phyloP scores from a whole-genome alignment of 1,140 invertebrate genomes.

The Zaprionus camerounensis region DNA sequence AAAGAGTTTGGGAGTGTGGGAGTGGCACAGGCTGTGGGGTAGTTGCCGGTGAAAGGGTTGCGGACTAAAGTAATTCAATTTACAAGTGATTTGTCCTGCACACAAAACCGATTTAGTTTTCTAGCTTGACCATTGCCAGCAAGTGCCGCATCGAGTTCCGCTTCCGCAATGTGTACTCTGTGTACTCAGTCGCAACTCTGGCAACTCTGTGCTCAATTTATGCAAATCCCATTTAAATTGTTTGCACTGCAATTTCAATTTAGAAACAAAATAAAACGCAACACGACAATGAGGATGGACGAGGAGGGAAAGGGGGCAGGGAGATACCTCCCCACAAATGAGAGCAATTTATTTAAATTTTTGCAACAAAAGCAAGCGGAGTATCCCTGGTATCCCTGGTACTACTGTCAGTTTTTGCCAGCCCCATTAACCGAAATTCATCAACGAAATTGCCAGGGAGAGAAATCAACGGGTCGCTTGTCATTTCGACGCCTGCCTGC shows the following conservation, averaged over 20 bases:
- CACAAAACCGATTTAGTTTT: slow-evolving; percentile 77
- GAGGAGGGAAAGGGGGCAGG: background rate
- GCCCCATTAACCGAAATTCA: slow-evolving; percentile 77
- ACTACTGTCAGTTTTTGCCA: slow-evolving; percentile 55
- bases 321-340: slow-evolving; percentile 57
- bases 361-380: slow-evolving; percentile 45
- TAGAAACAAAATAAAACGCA: slow-evolving; percentile 79
- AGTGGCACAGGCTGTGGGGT: slow-evolving; percentile 9
- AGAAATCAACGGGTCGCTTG: slow-evolving; percentile 69
- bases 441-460: slow-evolving; percentile 76
- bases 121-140: slow-evolving; percentile 61
- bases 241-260: slow-evolving; percentile 83
- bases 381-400: slow-evolving; percentile 38
- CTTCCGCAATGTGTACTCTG: background rate
- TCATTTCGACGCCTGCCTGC: slow-evolving; percentile 69
- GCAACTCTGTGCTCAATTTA: slow-evolving; percentile 64
- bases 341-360: slow-evolving; percentile 79
- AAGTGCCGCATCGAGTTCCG: slow-evolving; percentile 17
- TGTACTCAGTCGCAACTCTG: background rate
- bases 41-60: slow-evolving; percentile 60
- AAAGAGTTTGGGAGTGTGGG: background rate
- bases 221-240: slow-evolving; percentile 83
- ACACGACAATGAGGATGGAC: slow-evolving; percentile 22
- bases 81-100: slow-evolving; percentile 80
- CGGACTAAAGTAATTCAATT: slow-evolving; percentile 78